Base-by-base conservation (phyloP, 2,113 vertebrate species). In the Thunnus thynnus region DNA sequence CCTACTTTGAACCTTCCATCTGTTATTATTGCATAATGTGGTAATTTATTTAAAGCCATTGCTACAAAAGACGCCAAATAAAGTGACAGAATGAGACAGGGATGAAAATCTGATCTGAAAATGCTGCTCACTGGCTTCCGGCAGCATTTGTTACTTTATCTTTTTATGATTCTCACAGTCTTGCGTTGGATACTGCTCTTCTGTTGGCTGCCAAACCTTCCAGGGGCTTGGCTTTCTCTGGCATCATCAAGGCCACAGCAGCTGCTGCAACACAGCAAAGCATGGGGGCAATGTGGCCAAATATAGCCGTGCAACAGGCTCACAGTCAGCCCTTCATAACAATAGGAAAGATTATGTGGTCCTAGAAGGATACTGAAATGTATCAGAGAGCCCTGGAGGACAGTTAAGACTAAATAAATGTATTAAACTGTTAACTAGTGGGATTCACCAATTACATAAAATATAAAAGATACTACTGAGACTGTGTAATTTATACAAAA, bases 271-370 rank as follows among this genome's bases (percentile, higher is more conserved):
- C 80, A 83, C 16, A 70, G 30, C 44, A 80, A 88, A 80, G 70
- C 80, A 87, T 27, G 68, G 71, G 16, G 55, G 69, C 83, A 83
- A 87, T 91, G 94, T 86, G 27, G 61, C 82, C 83, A 88, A 91
- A 94, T 90, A 91, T 93, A 94, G 90, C 80, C 25, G 18, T n/a
- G 41, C 56, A 82, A 58, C 76, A 77, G 69, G 76, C 81, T 73
- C 50, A 61, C 50, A 10, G 5, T 62, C 36, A 70, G 14, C 36
- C 57, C 13, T 79, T 70, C 25, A 48, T 46, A 80, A 88, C 83
- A 86, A 82, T 68, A 78, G 56, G 13, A 64, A 30, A 7, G 62
- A 86, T 72, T 56, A 76, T 65, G 20, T 68, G 46, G 20, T 64
- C 51, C 57, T 73, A 47, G 27, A 55, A 50, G 36, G 50, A 74